A percentile compares a stretch with the other conserved stretches of the same genome.
Conservation (phyloP, 2,888 invertebrate genomes). For the Plusia festucae region DNA sequence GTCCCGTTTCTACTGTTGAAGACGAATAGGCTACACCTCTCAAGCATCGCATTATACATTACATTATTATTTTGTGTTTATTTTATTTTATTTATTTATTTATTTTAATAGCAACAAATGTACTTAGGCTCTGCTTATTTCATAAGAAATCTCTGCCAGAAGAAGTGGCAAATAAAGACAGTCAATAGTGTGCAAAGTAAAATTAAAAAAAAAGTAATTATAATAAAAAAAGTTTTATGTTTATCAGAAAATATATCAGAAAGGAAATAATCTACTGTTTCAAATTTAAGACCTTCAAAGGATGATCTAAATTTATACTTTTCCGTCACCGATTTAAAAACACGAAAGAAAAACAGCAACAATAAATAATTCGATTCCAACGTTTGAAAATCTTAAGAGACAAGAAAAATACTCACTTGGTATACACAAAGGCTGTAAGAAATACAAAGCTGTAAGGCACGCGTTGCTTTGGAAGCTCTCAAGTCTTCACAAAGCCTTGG, state of each 20-base stretch:
- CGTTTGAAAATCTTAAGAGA: neutral
- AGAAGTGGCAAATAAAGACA: no score
- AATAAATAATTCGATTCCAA: conserved; percentile 4
- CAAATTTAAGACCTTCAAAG: neutral
- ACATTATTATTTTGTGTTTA: neutral
- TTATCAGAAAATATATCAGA: neutral
- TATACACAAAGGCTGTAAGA: conserved; percentile 2
- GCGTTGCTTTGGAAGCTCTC: conserved; percentile 7
- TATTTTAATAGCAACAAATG: no score
- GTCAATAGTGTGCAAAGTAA: no score
- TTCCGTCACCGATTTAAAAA: neutral
- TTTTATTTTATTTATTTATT: no score
- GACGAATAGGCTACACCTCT: neutral
- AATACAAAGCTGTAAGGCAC: conserved; percentile 11
- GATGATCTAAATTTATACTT: neutral
- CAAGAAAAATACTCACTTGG: conserved; percentile 10
- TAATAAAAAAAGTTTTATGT: no score
- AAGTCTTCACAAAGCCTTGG: neutral
- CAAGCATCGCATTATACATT: neutral
- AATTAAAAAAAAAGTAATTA: no score
- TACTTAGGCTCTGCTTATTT: neutral
- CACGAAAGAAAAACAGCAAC: neutral
- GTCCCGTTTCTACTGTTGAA: neutral
- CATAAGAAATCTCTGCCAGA: no score
- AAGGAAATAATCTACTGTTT: neutral